Base-by-base conservation (phyloP, 2,797 vertebrate species). In the Sitta carolinensis region DNA sequence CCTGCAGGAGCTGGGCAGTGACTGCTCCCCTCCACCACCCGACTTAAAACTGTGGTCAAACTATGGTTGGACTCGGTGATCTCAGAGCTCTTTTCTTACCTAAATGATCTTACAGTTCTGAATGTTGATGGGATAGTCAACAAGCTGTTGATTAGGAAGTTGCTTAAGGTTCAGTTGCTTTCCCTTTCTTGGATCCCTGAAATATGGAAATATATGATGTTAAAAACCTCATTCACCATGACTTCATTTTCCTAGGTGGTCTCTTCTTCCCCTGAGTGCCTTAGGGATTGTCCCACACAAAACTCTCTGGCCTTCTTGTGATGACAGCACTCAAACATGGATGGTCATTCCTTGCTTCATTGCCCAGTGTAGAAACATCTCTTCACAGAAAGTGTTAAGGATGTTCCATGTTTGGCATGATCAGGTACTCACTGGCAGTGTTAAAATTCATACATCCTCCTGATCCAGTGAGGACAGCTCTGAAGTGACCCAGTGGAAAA, bases 401-500 rank as follows among this genome's bases (percentile, higher is more conserved):
- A 30, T 38, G 8, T 57, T 84, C 57, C 38, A 18, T 3, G 1
- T 80, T 74, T 81, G 63, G 47, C 26, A 16, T 2, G 8, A 55
- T 58, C 14, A 64, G 48, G 34, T 59, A 4, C 25, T 74, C 27
- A 14, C 3, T 43, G 68, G 10, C 38, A 34, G 7, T 72, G 19
- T 55, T 81, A n/a, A 81, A 54, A 70, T 68, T 52, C 52, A 17
- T n/a, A 26, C 17, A 59, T 63, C 63, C 36, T 82, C 45, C 80
- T 61, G 21, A 47, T 54, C 62, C 70, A 32, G 32, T 8, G 52
- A 55, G 77, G 63, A 34, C 36, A 73, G 48, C 57, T 88, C 69
- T 82, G 34, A 84, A 83, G 43, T 70, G 76, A 74, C 81, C 72
- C 90, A 13, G 27, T 48, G 87, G 90, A 93, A 87, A 94, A 55